Conservation (phyloP, 2,888 invertebrate genomes). For the Chirona hameri region DNA sequence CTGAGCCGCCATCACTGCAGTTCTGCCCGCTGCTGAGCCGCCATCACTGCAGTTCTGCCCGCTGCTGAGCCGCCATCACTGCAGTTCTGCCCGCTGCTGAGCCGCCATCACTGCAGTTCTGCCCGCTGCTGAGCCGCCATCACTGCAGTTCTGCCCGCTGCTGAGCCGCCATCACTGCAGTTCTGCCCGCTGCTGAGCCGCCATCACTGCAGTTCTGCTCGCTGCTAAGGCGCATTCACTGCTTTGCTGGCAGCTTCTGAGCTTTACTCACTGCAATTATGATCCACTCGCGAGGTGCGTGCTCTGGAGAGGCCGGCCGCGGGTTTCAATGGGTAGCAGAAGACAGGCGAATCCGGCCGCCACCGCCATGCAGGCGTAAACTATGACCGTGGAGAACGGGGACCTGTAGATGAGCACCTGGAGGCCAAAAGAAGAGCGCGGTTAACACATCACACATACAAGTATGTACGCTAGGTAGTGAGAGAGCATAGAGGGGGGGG, state of each 20-base stretch:
- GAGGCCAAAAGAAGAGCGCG: neutral
- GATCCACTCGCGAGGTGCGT: neutral
- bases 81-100: too few relatives aligned
- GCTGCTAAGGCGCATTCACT: too few relatives aligned
- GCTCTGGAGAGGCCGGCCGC: neutral
- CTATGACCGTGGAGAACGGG: neutral
- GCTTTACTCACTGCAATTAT: neutral
- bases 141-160: too few relatives aligned
- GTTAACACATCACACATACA: neutral
- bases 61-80: too few relatives aligned
- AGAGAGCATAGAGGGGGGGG: neutral
- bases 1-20: neutral
- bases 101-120: too few relatives aligned
- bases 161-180: too few relatives aligned
- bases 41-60: too few relatives aligned
- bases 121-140: too few relatives aligned
- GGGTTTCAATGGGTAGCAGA: neutral
- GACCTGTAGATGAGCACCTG: conserved; percentile 12
- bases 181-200: too few relatives aligned
- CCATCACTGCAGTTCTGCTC: too few relatives aligned
- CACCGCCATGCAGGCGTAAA: neutral
- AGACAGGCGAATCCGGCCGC: neutral
- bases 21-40: neutral
- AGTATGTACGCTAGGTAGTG: neutral
- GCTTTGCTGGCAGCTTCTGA: too few relatives aligned